Conservation (phyloP, 2,888 invertebrate genomes). For the Cantharis rustica region DNA sequence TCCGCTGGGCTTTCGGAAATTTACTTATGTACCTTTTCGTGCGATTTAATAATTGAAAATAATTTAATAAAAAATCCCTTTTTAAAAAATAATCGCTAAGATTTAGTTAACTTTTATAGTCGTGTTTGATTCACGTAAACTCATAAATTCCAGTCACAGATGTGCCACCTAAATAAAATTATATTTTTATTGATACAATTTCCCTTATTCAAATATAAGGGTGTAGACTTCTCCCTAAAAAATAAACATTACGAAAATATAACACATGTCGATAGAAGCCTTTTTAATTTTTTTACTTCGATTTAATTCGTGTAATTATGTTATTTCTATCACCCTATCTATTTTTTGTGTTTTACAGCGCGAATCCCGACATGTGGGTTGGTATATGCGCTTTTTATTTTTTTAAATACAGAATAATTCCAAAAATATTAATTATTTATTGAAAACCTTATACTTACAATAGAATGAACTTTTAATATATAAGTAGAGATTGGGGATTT, state of each 20-base stretch:
- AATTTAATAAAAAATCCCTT: not conserved
- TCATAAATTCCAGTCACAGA: slow-evolving; percentile 34
- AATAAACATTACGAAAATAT: slow-evolving; percentile 27
- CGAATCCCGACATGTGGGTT: not conserved
- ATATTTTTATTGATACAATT: slow-evolving; percentile 21
- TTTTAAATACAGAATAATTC: too few relatives aligned
- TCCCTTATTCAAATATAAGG: slow-evolving; percentile 30
- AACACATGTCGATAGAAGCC: slow-evolving; percentile 22
- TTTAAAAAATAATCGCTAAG: not conserved
- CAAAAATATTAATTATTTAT: too few relatives aligned
- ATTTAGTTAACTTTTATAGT: not conserved
- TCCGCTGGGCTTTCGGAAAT: not conserved
- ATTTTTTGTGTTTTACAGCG: not conserved
- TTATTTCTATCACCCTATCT: not conserved
- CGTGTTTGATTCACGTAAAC: slow-evolving; percentile 29
- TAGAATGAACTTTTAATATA: not conserved
- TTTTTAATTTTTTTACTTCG: not conserved
- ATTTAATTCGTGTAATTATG: not conserved
- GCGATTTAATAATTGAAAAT: not conserved
- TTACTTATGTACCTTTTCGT: not conserved
- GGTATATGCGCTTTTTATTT: not conserved
- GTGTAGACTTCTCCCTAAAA: slow-evolving; percentile 23
- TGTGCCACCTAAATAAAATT: slow-evolving; percentile 30
- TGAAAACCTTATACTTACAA: too few relatives aligned
- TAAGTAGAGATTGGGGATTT: not conserved